Base-by-base conservation (phyloP, 2,888 invertebrate genomes). In the Scotopteryx bipunctaria region DNA sequence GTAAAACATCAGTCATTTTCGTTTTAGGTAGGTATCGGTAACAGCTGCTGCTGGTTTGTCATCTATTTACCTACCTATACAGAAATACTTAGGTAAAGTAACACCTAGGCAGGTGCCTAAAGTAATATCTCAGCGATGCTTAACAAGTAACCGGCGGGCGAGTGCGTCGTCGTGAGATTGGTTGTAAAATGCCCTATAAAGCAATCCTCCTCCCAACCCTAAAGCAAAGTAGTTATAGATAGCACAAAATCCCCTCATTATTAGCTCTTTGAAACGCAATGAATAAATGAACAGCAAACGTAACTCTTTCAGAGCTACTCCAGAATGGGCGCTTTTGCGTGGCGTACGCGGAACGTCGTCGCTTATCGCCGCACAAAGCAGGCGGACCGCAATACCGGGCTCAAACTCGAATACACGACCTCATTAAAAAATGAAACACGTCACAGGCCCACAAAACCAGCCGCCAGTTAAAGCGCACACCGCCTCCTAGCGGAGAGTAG, bases 391-490 rank as follows among this genome's bases (percentile, higher is more conserved):
- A 73, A 78, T 75, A 71, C 71, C 70, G 69, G 64, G 69, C 72
- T 71, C 73, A 76, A 71, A 66, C 77, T 80, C 81, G 79, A 83
- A 84, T 78, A 81, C 83, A 68, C 86, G 86, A 78, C 85, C 89
- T 90, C 89, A 88, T 90, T 89, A 90, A 89, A 88, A 89, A 89
- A 84, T 84, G 80, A 83, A 82, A 76, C 77, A 72, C 65, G 66
- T 78, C 79, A 83, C 78, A 81, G 83, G 81, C 73, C 70, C 69
- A 67, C 72, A 67, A 82, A 81, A 76, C 67, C 68, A 66, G 64
- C 69, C 67, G 63, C 55, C 29, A 72, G 73, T 87, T 88, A 87
- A 88, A 88, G 87, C 79, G 76, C 76, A 79, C 76, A 79, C 83
- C 86, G 85, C 82, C 70, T 71, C 86, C 86, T 78, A 75, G 76